A percentile compares a stretch with the other conserved stretches of the same genome.
These are phyloP conservation scores for Xanthorhoe spadicearia DNA, from an alignment of 2,888 invertebrate species.

Conservation along the genomic window DNA sequence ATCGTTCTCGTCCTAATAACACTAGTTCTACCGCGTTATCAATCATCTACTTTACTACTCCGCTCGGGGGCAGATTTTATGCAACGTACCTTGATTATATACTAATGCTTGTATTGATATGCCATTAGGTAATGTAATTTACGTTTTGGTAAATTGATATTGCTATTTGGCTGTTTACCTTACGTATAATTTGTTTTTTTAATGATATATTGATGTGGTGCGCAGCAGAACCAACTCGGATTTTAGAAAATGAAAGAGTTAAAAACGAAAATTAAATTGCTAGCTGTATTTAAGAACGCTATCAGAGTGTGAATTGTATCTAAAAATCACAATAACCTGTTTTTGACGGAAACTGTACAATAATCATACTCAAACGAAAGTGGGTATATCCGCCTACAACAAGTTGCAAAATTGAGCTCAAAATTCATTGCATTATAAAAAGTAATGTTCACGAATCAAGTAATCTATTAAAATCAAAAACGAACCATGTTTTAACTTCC, in stretches of 20 bases:
- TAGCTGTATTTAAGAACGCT: too few relatives aligned
- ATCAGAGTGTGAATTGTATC: too few relatives aligned
- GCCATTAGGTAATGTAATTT: conserved; percentile 28
- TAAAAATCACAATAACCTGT: too few relatives aligned
- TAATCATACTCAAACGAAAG: too few relatives aligned
- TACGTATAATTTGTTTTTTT: not conserved
- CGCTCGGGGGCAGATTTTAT: conserved; percentile 64
- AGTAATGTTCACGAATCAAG: conserved; percentile 12
- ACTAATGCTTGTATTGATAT: conserved; percentile 29
- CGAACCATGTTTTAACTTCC: conserved; percentile 74
- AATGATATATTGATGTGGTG: not conserved
- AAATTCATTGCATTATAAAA: not conserved
- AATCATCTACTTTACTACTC: conserved; percentile 76
- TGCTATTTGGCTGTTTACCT: conserved; percentile 4
- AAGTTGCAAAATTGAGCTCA: not conserved
- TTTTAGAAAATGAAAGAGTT: not conserved
- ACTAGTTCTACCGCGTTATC: conserved; percentile 75
- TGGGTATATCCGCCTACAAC: not conserved
- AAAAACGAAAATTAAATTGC: too few relatives aligned
- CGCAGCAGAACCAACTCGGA: too few relatives aligned
- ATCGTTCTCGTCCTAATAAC: conserved; percentile 56
- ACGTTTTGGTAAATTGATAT: conserved; percentile 9
- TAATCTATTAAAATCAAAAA: conserved; percentile 35
- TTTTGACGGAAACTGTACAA: too few relatives aligned
- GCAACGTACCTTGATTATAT: conserved; percentile 54